Percentiles rank a stretch among this genome's conserved stretches.
Conservation (phyloP, 2,113 vertebrate genomes). For the Gobiocypris rarus region DNA sequence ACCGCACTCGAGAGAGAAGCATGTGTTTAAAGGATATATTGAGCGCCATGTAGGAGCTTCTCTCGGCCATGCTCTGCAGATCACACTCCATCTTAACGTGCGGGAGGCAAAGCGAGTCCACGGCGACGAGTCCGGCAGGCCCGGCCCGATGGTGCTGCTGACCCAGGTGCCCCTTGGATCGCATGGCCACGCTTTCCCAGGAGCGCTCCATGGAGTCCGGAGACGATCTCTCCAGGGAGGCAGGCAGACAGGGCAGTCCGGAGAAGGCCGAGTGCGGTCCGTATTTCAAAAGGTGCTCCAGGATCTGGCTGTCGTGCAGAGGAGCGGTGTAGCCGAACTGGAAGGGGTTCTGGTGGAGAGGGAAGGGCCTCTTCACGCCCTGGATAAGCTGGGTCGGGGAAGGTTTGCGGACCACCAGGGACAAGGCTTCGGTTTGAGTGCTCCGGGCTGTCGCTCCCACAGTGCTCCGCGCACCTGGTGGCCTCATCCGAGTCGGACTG, state of each 20-base stretch:
- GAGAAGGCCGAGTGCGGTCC: conserved; percentile 72
- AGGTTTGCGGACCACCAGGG: conserved; percentile 74
- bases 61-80: conserved; percentile 71
- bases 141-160: conserved; percentile 75
- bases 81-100: conserved; percentile 79
- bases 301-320: conserved; percentile 79
- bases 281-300: conserved; percentile 81
- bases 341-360: conserved; percentile 69
- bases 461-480: conserved; percentile 71
- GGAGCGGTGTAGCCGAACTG: conserved; percentile 71
- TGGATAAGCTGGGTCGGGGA: conserved; percentile 55
- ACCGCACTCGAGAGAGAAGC: no score
- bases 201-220: conserved; percentile 71
- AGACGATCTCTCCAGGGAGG: conserved; percentile 68
- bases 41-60: conserved; percentile 76
- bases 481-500: conserved; percentile 64
- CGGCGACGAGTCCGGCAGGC: conserved; percentile 61
- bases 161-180: conserved; percentile 74
- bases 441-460: conserved; percentile 68
- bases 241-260: conserved; percentile 62
- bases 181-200: conserved; percentile 79
- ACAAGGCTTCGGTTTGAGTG: conserved; percentile 72
- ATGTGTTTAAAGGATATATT: conserved; percentile 84
- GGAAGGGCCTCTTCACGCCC: conserved; percentile 74
- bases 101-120: conserved; percentile 76